These are phyloP conservation scores for Syngnathoides biaculeatus DNA, from an alignment of 2,113 vertebrate species.

Conservation along the genomic window DNA sequence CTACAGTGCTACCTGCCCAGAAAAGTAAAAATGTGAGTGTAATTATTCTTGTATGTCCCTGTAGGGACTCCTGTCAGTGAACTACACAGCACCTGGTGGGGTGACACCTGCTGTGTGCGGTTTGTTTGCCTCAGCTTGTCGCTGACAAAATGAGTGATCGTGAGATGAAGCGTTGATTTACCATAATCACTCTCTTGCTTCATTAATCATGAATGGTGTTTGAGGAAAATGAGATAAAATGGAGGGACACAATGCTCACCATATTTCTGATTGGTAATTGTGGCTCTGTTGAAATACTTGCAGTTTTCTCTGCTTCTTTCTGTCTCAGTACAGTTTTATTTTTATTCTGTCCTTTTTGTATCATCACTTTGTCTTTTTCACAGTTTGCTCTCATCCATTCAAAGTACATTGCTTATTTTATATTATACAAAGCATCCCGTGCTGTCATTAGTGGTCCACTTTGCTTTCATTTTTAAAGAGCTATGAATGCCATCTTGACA, in stretches of 20 bases:
- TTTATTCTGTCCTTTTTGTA: not conserved
- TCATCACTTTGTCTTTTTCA: not conserved
- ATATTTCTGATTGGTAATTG: constrained; percentile 8
- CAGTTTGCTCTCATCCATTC: constrained; percentile 21
- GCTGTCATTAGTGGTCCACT: constrained; percentile 8
- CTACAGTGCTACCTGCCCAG: constrained; percentile 9
- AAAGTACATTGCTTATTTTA: constrained; percentile 13
- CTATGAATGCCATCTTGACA: constrained; percentile 6
- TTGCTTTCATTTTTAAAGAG: constrained; percentile 17
- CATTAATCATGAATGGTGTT: constrained; percentile 36
- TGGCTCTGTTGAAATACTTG: constrained; percentile 27
- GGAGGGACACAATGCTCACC: not conserved
- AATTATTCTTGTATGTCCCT: constrained; percentile 9
- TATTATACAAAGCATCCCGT: too few species aligned
- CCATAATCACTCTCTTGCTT: constrained; percentile 38
- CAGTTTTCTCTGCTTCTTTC: constrained; percentile 21
- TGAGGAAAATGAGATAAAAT: constrained; percentile 27
- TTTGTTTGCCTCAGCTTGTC: constrained; percentile 41
- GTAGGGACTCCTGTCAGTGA: constrained; percentile 30
- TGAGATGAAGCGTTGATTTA: constrained; percentile 46
- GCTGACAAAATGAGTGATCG: constrained; percentile 46
- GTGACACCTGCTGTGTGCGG: constrained; percentile 39
- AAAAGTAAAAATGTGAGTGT: not conserved
- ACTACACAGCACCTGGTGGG: constrained; percentile 24
- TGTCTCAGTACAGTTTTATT: not conserved